phyloP scores from a whole-genome alignment of 2,113 vertebrate species.

The Sinosuthora webbiana region DNA sequence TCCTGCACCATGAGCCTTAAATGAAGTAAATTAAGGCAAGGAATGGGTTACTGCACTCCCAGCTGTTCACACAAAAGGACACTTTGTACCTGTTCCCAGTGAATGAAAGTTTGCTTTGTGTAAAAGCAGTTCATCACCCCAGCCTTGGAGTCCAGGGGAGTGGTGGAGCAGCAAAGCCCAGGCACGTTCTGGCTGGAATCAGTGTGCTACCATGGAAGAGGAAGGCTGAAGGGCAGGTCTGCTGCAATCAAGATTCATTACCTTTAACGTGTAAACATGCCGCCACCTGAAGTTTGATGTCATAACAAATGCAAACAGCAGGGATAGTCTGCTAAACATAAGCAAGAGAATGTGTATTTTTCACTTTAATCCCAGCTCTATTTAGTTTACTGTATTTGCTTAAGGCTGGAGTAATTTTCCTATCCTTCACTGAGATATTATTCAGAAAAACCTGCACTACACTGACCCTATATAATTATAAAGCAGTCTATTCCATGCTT shows the following conservation, averaged over 20 bases:
- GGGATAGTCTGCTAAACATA: background rate
- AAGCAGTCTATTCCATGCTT: background rate
- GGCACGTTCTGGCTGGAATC: background rate
- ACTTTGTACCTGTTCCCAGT: constrained; percentile 31
- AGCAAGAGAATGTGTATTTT: constrained; percentile 9
- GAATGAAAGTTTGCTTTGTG: constrained; percentile 51
- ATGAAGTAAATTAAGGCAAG: background rate
- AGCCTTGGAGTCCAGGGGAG: background rate
- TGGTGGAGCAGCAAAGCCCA: background rate
- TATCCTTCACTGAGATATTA: background rate
- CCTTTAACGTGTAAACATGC: background rate
- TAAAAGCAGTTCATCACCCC: constrained; percentile 22
- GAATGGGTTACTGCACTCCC: constrained; percentile 1
- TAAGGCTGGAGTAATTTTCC: background rate
- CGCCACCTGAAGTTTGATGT: constrained; percentile 28
- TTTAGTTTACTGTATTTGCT: background rate
- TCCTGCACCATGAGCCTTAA: background rate
- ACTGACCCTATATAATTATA: background rate
- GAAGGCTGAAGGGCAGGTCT: background rate
- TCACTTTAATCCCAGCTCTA: background rate
- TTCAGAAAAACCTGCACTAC: background rate
- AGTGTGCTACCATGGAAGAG: fast-evolving
- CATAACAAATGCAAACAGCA: constrained; percentile 37
- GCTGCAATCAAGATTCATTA: constrained; percentile 1
- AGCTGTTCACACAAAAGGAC: constrained; percentile 42